Base-by-base conservation (phyloP, 2,113 vertebrate species). In the Myodes glareolus region DNA sequence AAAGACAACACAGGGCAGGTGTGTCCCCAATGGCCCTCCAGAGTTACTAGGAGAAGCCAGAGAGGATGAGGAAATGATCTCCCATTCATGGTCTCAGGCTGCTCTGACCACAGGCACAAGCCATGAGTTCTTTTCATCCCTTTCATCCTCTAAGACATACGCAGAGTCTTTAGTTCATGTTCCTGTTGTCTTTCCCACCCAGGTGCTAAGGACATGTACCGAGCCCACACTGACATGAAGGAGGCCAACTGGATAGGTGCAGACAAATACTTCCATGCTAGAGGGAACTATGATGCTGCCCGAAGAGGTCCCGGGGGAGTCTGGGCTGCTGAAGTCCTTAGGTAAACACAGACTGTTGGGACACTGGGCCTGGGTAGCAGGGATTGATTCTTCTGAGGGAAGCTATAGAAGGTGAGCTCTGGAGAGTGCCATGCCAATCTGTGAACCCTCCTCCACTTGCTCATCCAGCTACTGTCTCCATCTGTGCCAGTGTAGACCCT, bases 241-340 rank as follows among this genome's bases (percentile, higher is more conserved):
- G 42, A 87, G 0, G 75, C 75, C 61, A 89, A 39, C 52, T 67
- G 61, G 89, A 78, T 31, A 29, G 3, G 67, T 8, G 39, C 82
- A 65, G 82, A 85, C 88, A 97, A 97, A 61, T 96, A 96, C 72
- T 97, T 97, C 89, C 96, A 96, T 0, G 93, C 68, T 67, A 4
- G 70, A 2, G 92, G 96, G 11, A 97, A 96, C 81, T 95, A 82
- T 39, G 96, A 97, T 0, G 73, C 93, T 61, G 45, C 93, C 3
- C 12, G 3, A 12, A 88, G 95, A 31, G 87, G 82, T 21, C 76
- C 86, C 0, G 58, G 96, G 7, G 81, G 77, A 0, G 76, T 0
- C 16, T 96, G 94, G 87, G 81, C 70, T 42, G 88, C 65, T 67
- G 36, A 91, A 91, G 9, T 65, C 27, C 47, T 92, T 78, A 94